Percentiles rank a stretch among this genome's conserved stretches.
phyloP scores from a whole-genome alignment of 2,888 invertebrate species.

The Dilophus febrilis region DNA sequence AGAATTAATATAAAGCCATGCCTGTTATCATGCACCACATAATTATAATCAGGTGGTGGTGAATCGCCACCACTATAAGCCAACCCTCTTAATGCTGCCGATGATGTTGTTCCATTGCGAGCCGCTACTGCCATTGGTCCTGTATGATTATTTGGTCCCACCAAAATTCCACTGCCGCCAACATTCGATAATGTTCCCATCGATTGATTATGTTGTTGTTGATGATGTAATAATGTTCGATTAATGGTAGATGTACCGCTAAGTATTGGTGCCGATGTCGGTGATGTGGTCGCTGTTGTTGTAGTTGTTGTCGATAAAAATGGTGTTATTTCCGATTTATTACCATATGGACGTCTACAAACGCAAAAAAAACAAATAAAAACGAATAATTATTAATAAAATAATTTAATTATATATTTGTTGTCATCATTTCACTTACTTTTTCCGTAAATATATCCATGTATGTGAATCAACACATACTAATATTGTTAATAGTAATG shows the following conservation, averaged over 20 bases:
- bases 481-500: conserved; percentile 76
- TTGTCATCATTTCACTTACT: conserved; percentile 40
- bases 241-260: conserved; percentile 25
- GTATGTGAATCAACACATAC: conserved; percentile 92
- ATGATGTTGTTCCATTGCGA: conserved; percentile 5
- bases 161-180: no score
- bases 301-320: conserved; percentile 19
- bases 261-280: conserved; percentile 22
- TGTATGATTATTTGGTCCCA: conserved; percentile 5
- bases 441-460: conserved; percentile 88
- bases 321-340: conserved; percentile 30
- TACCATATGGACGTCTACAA: conserved; percentile 19
- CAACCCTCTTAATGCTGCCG: conserved; percentile 20
- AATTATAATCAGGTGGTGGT: conserved; percentile 32
- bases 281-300: conserved; percentile 7
- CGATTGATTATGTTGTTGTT: conserved; percentile 18
- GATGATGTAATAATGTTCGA: conserved; percentile 29
- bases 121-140: conserved; percentile 3
- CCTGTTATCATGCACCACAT: conserved; percentile 34
- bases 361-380: not conserved
- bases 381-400: not conserved
- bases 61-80: conserved; percentile 24
- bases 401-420: not conserved
- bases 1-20: conserved; percentile 23
- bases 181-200: not conserved